Percentiles rank a stretch among this genome's conserved stretches.
phyloP scores from a whole-genome alignment of 2,113 vertebrate species.

The Furnarius figulus region DNA sequence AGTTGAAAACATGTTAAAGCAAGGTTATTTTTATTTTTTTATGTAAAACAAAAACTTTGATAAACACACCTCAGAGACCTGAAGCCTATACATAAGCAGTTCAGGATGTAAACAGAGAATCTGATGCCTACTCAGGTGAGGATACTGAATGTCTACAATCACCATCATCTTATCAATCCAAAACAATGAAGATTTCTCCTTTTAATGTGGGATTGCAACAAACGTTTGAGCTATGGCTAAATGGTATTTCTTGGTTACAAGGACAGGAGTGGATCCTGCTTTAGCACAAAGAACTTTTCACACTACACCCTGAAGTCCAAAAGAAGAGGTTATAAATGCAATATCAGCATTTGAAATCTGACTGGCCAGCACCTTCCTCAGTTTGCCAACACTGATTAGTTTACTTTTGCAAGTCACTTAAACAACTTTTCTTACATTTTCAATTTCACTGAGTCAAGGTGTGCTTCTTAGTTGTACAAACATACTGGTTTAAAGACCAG shows the following conservation, averaged over 20 bases:
- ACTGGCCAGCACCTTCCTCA: fast-evolving
- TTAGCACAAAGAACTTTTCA: background rate
- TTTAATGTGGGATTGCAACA: background rate
- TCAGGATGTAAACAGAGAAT: background rate
- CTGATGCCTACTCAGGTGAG: background rate
- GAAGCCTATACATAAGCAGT: background rate
- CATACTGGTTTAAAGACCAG: background rate
- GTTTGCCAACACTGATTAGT: background rate
- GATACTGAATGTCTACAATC: background rate
- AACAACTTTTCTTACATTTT: background rate
- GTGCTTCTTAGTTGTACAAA: background rate
- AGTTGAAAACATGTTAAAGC: background rate
- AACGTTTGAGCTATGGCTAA: background rate
- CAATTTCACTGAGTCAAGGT: background rate
- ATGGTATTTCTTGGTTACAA: background rate
- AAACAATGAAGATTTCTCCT: background rate
- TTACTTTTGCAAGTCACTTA: background rate
- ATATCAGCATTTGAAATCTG: background rate
- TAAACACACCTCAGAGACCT: background rate
- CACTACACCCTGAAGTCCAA: background rate
- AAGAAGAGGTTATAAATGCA: background rate
- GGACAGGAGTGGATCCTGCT: background rate
- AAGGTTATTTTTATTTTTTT: background rate
- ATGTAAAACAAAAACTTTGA: background rate
- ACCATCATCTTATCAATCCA: background rate